Base-by-base conservation (phyloP, 1,140 invertebrate genomes). In the Heliconius congener region DNA sequence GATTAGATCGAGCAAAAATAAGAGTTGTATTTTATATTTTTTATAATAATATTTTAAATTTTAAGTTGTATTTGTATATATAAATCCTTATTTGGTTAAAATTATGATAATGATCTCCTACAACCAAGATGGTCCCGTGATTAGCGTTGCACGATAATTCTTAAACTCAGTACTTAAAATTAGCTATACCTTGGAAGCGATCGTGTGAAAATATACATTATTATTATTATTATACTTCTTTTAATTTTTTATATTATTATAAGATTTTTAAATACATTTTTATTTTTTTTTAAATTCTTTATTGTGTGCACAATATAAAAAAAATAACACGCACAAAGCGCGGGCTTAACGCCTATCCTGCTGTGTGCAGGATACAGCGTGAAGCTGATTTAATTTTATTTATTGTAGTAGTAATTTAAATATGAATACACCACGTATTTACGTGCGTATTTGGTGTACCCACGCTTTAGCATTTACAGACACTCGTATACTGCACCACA, bases 21-120 rank as follows among this genome's bases (percentile, higher is more conserved):
- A 46, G 16, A 46, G 4, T 13, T 1, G 4, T 27, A 27, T 60
- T 11, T 27, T 11, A 60, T n/a, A 37, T 0, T 37, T 37, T 37
- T 37, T 37, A 37, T 37, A 37, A 8, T 37, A 23, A 23, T 60
- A 60, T 60, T 60, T 60, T 23, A 60, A 4, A 60, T 4, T 60
- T 19, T 60, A 60, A 13, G 2, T 60, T 60, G n/a, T 27, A n/a
- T 60, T 60, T 60, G 57, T 60, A 60, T 60, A 23, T 11, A 27
- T 60, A 27, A 60, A 27, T 60, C 57, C 57, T 60, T 23, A 60
- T 60, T 23, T 11, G 57, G n/a, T 11, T 60, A 23, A 60, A 66
- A 66, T 66, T 66, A 66, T 30, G 60, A 66, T 66, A 66, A 66
- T 66, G 60, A 66, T 66, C 60, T 66, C 30, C 60, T 27, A 66